phyloP scores from a whole-genome alignment of 64 coral and sea anemone species.

The Acropora tenuis region DNA sequence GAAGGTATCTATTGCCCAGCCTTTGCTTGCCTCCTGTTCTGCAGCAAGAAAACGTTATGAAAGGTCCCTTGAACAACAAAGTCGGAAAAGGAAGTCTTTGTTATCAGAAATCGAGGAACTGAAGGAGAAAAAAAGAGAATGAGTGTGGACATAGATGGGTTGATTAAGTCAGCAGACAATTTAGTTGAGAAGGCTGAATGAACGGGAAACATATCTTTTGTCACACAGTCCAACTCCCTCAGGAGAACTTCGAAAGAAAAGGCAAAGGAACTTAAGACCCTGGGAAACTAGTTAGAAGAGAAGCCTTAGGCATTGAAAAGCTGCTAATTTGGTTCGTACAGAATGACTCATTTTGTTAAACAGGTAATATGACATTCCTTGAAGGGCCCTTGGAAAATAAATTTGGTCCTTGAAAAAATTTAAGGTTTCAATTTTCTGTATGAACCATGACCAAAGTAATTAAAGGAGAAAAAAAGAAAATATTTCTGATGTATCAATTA shows the following conservation, averaged over 20 bases:
- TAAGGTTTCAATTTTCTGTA: too few relatives aligned
- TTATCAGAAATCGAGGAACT: too few relatives aligned
- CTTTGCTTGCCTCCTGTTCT: conserved; percentile 59
- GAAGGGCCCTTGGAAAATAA: too few relatives aligned
- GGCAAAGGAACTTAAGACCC: conserved; percentile 19
- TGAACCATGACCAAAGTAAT: not conserved
- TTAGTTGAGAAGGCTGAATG: conserved; percentile 15
- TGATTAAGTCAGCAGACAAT: conserved; percentile 36
- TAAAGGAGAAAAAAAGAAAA: too few relatives aligned
- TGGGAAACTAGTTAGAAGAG: conserved; percentile 19
- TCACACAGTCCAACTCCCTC: conserved; percentile 27
- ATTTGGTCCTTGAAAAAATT: too few relatives aligned
- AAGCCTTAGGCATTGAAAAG: not conserved
- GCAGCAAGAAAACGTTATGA: conserved; percentile 53
- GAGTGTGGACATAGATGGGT: not conserved
- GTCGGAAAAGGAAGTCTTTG: too few relatives aligned
- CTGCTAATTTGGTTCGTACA: too few relatives aligned
- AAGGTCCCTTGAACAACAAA: too few relatives aligned
- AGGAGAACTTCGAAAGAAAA: conserved; percentile 52
- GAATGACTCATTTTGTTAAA: too few relatives aligned
- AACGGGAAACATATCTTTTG: not conserved
- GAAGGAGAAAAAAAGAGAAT: too few relatives aligned
- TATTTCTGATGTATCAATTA: too few relatives aligned
- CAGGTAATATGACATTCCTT: too few relatives aligned
- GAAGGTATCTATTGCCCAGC: conserved; percentile 53